These are phyloP conservation scores for Heliconius cydno DNA, from an alignment of 2,888 invertebrate species.

Conservation along the genomic window DNA sequence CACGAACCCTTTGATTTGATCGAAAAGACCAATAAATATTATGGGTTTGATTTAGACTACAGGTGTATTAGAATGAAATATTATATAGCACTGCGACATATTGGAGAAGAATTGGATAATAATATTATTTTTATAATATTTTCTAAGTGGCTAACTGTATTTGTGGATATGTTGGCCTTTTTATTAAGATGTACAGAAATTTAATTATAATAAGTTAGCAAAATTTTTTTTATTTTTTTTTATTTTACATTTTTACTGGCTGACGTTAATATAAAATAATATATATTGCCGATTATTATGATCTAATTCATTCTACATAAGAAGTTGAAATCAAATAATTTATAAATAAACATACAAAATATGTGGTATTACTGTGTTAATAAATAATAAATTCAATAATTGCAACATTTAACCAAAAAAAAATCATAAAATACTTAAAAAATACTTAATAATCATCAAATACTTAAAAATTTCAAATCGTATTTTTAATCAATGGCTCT, in stretches of 20 bases:
- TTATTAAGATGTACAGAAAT: background rate
- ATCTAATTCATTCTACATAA: background rate
- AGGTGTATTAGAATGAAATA: constrained; percentile 46
- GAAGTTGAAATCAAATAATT: background rate
- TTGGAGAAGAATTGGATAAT: background rate
- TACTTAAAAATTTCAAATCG: background rate
- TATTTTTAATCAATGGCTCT: background rate
- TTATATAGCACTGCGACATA: background rate
- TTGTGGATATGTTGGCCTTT: background rate
- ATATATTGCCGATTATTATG: background rate
- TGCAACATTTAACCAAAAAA: too few relatives aligned
- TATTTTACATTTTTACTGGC: background rate
- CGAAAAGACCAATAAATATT: constrained; percentile 48
- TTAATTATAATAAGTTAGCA: background rate
- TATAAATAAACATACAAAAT: too few relatives aligned
- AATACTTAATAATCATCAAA: too few relatives aligned
- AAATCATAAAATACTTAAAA: too few relatives aligned
- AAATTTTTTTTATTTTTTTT: background rate
- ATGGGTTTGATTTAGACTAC: constrained; percentile 41
- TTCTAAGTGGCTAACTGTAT: background rate
- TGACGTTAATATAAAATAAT: background rate
- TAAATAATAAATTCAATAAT: too few relatives aligned
- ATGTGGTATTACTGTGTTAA: background rate
- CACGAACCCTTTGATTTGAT: constrained; percentile 67
- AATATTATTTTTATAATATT: background rate